Evolutionary conservation across 23 tunicate species (phyloP), one percentile per base, ranked within the genome.

Genomic region (Trididemnum miniatum): DNA sequence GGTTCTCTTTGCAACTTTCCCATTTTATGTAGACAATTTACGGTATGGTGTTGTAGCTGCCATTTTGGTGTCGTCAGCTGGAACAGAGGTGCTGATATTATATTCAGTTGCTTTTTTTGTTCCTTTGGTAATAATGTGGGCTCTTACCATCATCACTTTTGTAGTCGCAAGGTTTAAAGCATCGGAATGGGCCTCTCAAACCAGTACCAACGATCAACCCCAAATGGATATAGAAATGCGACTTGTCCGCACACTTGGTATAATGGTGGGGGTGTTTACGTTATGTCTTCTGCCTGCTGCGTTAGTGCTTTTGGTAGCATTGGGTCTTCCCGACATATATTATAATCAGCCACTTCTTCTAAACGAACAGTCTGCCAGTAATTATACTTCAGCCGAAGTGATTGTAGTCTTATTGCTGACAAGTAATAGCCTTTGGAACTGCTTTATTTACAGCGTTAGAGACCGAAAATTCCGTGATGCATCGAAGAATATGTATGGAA

Each of bases 261-360:
- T 90, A 9, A 90, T 90, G 96, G 96, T 90, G 4, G 89, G 89
- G 5, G 86, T 73, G 1, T 90, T 84, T 65, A 80, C 81, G 22
- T 31, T 80, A 0, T 79, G 90, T 36, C 54, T 90, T 20, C 51
- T 90, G 15, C 96, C 96, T 20, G 27, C 82, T 0, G 52, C 65
- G 3, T 18, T 90, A 2, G 79, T 80, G 1, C 36, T 90, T 22
- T 1, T 84, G 1, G 9, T 35, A 3, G 57, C 31, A 20, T 31
- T 74, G 1, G 60, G 35, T 29, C 37, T 84, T 20, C 74, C 81
- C 1, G 35, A 84, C 7, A 63, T 75, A 5, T 75, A 59, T 28
- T 54, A 18, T 26, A 59, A 35, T 1, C 38, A 62, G 27, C 88
- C 88, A 2, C 22, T 35, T 22, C 27, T 30, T 1, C 37, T 84